These are phyloP conservation scores for Euura saliciscinereae DNA, from an alignment of 1,140 invertebrate species.

Conservation along the genomic window DNA sequence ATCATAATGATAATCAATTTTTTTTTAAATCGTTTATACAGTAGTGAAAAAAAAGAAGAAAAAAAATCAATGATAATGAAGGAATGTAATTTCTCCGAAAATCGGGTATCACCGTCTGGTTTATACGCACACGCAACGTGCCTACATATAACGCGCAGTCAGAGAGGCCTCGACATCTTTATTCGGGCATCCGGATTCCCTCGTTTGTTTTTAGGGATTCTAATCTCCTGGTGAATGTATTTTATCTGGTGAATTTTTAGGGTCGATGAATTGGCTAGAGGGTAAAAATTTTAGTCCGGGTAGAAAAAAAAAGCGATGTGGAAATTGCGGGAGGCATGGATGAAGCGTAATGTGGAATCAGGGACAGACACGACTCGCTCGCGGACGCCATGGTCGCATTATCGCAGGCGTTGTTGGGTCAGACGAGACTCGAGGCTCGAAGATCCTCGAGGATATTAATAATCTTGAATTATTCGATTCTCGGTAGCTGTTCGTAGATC, in stretches of 20 bases:
- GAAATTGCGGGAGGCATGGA: background rate
- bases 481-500: constrained; percentile 15
- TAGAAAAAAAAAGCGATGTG: background rate
- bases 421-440: background rate
- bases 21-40: no score
- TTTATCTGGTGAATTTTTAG: no score
- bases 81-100: background rate
- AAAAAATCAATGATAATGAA: background rate
- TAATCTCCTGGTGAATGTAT: background rate
- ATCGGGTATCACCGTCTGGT: background rate
- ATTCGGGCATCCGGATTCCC: background rate
- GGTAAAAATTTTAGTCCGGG: background rate
- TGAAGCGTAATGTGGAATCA: background rate
- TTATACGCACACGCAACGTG: constrained; percentile 2
- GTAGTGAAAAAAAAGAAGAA: background rate
- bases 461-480: background rate
- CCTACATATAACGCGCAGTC: background rate
- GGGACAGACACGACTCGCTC: background rate
- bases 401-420: background rate
- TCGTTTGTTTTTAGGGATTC: background rate
- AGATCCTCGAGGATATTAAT: background rate
- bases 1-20: no score
- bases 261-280: background rate
- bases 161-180: background rate
- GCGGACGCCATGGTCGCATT: background rate